phyloP scores from a whole-genome alignment of 2,888 invertebrate genomes.

The Drosophila atroscutellata region DNA sequence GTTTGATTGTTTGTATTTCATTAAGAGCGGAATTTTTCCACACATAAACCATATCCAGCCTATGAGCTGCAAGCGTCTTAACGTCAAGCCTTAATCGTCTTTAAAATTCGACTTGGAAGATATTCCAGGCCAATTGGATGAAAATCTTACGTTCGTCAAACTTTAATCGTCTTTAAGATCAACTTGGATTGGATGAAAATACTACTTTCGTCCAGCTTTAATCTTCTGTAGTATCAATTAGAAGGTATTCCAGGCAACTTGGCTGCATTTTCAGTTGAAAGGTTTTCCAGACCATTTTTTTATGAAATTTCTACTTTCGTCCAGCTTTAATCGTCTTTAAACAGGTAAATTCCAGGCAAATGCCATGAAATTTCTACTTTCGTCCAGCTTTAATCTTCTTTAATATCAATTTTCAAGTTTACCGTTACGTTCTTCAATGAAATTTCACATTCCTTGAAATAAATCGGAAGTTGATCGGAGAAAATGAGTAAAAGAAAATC shows the following conservation, averaged over 20 bases:
- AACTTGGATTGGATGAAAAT: background rate
- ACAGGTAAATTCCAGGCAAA: background rate
- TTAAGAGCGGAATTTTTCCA: conserved; percentile 62
- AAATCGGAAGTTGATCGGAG: background rate
- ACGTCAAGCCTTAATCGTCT: background rate
- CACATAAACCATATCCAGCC: conserved; percentile 23
- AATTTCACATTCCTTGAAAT: background rate
- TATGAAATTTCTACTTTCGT: background rate
- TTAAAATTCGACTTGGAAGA: background rate
- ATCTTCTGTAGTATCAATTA: too few relatives aligned
- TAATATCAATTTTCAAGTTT: background rate
- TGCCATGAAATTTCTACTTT: background rate
- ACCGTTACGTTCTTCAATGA: background rate
- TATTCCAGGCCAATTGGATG: background rate
- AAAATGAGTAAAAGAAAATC: background rate
- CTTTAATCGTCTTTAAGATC: background rate
- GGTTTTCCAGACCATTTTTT: too few relatives aligned
- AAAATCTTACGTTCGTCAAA: background rate
- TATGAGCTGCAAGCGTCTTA: conserved; percentile 5
- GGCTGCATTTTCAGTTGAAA: too few relatives aligned
- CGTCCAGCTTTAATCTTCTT: background rate
- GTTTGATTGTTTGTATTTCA: conserved; percentile 53
- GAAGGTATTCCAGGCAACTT: too few relatives aligned
- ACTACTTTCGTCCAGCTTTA: background rate
- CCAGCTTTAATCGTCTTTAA: background rate